Conservation (phyloP, 2,113 vertebrate species). For the Columbina picui region DNA sequence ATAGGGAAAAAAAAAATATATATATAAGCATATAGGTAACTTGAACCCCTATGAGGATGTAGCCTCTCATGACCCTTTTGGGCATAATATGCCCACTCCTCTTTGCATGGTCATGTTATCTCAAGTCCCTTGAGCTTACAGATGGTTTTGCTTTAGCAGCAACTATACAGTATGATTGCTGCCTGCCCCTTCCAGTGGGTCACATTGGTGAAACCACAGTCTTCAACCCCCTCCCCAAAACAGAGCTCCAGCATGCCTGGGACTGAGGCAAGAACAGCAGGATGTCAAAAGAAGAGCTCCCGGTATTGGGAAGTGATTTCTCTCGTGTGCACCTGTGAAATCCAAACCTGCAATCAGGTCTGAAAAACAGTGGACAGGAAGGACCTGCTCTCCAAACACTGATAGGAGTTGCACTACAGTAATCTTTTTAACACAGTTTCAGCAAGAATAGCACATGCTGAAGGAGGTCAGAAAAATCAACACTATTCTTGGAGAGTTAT, state of each 20-base stretch:
- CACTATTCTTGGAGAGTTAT: neutral
- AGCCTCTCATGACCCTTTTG: rapidly evolving
- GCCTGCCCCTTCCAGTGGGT: neutral
- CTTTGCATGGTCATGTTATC: no score
- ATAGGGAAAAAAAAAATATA: neutral
- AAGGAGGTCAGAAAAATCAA: neutral
- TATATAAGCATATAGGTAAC: no score
- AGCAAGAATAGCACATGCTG: neutral
- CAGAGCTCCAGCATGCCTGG: rapidly evolving
- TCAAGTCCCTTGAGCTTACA: neutral
- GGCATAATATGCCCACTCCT: neutral
- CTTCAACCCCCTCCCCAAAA: neutral
- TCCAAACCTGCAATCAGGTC: neutral
- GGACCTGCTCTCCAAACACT: neutral
- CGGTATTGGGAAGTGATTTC: neutral
- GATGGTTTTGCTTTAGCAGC: neutral
- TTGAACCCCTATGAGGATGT: neutral
- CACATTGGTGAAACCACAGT: neutral
- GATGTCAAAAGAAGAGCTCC: neutral
- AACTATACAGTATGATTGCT: rapidly evolving
- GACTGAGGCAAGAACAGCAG: neutral
- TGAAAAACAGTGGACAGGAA: neutral
- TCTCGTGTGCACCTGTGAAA: neutral
- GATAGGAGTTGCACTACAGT: neutral
- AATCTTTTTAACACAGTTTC: neutral